Evolutionary conservation across 2,113 vertebrate species (phyloP).

Genomic region (Fulmarus glacialis): DNA sequence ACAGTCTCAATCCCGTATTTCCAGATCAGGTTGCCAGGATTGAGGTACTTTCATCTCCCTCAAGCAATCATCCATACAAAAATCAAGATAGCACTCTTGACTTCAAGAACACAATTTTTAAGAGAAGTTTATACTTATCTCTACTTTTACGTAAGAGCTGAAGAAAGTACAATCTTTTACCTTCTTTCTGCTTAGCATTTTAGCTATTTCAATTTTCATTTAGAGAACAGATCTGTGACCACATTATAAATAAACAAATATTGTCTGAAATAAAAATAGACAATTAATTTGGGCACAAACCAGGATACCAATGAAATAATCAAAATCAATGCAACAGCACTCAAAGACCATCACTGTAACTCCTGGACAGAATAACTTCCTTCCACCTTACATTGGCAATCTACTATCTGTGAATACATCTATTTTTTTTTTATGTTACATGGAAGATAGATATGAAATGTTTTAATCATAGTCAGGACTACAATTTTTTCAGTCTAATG

Average conservation of each 20-base stretch:
- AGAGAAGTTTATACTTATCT: neutral
- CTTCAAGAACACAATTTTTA: neutral
- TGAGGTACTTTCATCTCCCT: neutral
- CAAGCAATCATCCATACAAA: neutral
- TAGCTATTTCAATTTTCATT: neutral
- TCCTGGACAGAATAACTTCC: neutral
- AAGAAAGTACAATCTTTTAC: neutral
- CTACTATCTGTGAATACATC: neutral
- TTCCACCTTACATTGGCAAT: neutral
- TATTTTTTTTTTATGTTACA: neutral
- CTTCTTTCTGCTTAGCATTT: neutral
- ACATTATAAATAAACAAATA: neutral
- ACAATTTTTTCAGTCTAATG: neutral
- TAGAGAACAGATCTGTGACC: neutral
- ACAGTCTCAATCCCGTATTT: fast-evolving
- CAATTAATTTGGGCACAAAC: neutral
- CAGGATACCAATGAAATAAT: neutral
- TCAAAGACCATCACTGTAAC: neutral
- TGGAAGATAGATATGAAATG: neutral
- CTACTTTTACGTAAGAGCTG: neutral
- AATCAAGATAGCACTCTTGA: neutral
- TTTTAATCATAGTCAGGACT: neutral
- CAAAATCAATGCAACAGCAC: neutral
- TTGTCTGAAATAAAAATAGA: neutral
- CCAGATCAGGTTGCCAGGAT: neutral